A percentile compares a stretch with the other conserved stretches of the same genome.
Conservation (phyloP, 2,113 vertebrate species). For the Pica pica region DNA sequence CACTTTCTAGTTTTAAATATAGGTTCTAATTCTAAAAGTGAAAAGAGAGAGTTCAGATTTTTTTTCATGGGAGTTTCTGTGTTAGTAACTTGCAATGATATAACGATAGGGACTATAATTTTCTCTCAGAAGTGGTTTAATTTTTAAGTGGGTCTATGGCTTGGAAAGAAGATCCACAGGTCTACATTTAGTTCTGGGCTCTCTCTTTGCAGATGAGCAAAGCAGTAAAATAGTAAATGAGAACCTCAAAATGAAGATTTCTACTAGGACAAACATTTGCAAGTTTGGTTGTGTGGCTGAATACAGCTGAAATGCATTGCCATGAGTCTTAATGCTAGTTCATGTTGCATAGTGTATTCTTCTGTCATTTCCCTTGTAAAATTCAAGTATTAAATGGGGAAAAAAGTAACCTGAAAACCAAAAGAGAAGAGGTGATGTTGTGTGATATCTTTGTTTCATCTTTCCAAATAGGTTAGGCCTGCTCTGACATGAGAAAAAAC, state of each 20-base stretch:
- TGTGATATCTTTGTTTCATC: neutral
- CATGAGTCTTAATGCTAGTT: neutral
- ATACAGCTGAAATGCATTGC: neutral
- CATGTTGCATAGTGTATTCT: neutral
- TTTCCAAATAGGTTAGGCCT: neutral
- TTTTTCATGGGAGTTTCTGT: neutral
- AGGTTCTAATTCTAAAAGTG: neutral
- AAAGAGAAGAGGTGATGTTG: neutral
- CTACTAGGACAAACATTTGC: neutral
- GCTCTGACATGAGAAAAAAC: neutral
- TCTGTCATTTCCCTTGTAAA: neutral
- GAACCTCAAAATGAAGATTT: neutral
- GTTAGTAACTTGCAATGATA: neutral
- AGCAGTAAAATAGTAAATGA: neutral
- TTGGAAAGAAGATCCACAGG: neutral
- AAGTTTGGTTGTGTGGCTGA: neutral
- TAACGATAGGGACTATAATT: neutral
- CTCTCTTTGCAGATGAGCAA: neutral
- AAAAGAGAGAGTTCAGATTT: neutral
- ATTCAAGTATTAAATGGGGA: neutral
- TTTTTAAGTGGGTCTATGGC: neutral
- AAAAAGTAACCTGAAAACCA: neutral
- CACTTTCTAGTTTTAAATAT: neutral
- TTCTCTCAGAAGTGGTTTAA: neutral
- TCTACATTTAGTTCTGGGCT: neutral